A percentile compares a stretch with the other conserved stretches of the same genome.
Evolutionary conservation across 1,140 invertebrate species (phyloP).

Genomic region (Halictus rubicundus): DNA sequence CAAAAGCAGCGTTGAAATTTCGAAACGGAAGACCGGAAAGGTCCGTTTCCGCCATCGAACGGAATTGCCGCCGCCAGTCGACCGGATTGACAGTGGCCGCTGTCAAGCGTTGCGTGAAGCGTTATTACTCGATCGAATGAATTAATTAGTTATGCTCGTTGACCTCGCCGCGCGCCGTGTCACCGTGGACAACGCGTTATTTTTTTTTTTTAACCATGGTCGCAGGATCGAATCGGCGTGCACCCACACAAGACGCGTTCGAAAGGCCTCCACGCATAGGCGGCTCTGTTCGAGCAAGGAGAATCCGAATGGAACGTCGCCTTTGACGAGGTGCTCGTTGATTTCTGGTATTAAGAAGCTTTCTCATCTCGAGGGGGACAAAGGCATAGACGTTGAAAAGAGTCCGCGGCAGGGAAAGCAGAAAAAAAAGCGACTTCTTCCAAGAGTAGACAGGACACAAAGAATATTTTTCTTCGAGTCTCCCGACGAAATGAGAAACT

Average conservation of each 20-base stretch:
- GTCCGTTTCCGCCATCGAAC: conserved; percentile 48
- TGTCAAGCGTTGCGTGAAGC: conserved; percentile 21
- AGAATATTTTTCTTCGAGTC: conserved; percentile 1
- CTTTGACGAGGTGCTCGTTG: conserved; percentile 21
- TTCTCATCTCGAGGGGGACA: conserved; percentile 38
- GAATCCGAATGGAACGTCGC: background rate
- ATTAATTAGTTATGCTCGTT: conserved; percentile 54
- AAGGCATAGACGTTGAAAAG: background rate
- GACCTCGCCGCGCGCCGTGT: background rate
- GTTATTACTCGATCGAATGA: conserved; percentile 55
- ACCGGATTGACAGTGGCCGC: conserved; percentile 24
- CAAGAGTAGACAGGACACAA: background rate
- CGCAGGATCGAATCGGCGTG: background rate
- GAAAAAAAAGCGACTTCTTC: conserved; percentile 17
- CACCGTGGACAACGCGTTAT: background rate
- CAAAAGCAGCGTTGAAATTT: conserved; percentile 17
- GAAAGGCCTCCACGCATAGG: no score
- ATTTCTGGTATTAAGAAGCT: conserved; percentile 42
- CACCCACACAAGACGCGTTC: background rate
- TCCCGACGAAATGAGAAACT: conserved; percentile 21
- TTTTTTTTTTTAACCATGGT: background rate
- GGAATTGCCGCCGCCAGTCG: conserved; percentile 41
- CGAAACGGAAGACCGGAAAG: conserved; percentile 21
- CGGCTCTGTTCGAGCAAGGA: background rate
- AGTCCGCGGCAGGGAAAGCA: background rate